A percentile compares a stretch with the other conserved stretches of the same genome.
Evolutionary conservation across 1,140 invertebrate genomes (phyloP).

Genomic region (Galleria mellonella): DNA sequence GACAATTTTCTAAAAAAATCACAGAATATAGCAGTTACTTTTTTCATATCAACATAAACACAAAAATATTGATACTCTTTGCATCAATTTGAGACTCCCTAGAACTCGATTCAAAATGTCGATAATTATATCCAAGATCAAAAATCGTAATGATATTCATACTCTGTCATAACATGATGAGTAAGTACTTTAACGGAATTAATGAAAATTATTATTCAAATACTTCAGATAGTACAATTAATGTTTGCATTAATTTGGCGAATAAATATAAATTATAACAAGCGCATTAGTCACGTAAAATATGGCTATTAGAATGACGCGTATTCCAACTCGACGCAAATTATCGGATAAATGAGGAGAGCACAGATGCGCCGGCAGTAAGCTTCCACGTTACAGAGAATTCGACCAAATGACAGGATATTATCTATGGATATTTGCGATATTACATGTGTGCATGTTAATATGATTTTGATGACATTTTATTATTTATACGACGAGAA

Average conservation of each 20-base stretch:
- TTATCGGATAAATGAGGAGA: constrained; percentile 30
- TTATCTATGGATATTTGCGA: constrained; percentile 23
- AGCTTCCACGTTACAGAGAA: constrained; percentile 24
- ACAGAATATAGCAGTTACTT: too few relatives aligned
- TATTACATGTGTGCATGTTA: constrained; percentile 9
- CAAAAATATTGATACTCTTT: too few relatives aligned
- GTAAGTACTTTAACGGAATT: too few relatives aligned
- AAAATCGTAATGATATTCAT: too few relatives aligned
- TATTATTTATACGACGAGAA: background rate
- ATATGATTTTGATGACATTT: constrained; percentile 19
- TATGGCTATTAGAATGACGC: constrained; percentile 23
- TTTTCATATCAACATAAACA: too few relatives aligned
- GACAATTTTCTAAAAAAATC: too few relatives aligned
- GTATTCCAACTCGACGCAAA: constrained; percentile 23
- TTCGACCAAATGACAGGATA: constrained; percentile 30
- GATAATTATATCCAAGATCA: too few relatives aligned
- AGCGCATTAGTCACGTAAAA: constrained; percentile 7
- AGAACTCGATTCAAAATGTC: too few relatives aligned
- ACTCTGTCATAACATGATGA: too few relatives aligned
- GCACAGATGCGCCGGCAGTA: constrained; percentile 30
- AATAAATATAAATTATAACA: constrained; percentile 7
- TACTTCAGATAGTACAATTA: background rate
- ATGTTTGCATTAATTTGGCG: constrained; percentile 1
- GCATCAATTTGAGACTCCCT: too few relatives aligned
- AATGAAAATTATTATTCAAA: too few relatives aligned